Percentiles rank a stretch among this genome's conserved stretches.
Evolutionary conservation across 2,888 invertebrate genomes (phyloP).

Genomic region (Heteromyza rotundicornis): DNA sequence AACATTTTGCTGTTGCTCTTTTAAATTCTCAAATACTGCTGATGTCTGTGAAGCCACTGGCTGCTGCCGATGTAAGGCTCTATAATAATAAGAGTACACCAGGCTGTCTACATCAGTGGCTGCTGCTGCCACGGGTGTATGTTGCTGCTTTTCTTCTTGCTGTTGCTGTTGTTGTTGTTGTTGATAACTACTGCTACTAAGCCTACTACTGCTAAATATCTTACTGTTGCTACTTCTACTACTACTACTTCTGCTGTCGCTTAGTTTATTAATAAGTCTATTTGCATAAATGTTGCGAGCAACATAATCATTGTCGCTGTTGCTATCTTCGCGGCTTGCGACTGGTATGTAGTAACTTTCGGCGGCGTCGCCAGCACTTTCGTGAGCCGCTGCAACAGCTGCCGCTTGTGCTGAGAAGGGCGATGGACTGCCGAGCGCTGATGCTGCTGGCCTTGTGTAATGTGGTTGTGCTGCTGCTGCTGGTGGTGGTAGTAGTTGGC

Average conservation of each 20-base stretch:
- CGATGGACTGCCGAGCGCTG: not conserved
- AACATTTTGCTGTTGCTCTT: not conserved
- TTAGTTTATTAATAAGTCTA: conserved; percentile 45
- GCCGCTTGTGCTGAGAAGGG: conserved; percentile 4
- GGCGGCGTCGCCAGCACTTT: conserved; percentile 28
- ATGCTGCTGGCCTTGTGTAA: not conserved
- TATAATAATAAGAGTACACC: conserved; percentile 29
- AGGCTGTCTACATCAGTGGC: conserved; percentile 24
- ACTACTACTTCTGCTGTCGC: conserved; percentile 41
- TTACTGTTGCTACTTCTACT: conserved; percentile 49
- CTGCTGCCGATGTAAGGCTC: conserved; percentile 1
- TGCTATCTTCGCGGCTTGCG: conserved; percentile 26
- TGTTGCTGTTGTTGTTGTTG: conserved; percentile 32
- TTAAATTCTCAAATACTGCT: conserved; percentile 4
- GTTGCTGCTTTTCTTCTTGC: not conserved
- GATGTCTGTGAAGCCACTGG: conserved; percentile 11
- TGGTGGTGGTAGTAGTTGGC: conserved; percentile 12
- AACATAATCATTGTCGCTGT: conserved; percentile 30
- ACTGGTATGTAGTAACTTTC: conserved; percentile 34
- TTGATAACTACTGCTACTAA: conserved; percentile 25
- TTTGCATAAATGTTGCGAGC: conserved; percentile 39
- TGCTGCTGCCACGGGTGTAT: conserved; percentile 3
- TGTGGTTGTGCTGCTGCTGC: not conserved
- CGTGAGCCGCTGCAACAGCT: conserved; percentile 8
- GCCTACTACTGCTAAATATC: conserved; percentile 28